Evolutionary conservation across 2,113 vertebrate species (phyloP).

Genomic region (Australoheros scitulus): DNA sequence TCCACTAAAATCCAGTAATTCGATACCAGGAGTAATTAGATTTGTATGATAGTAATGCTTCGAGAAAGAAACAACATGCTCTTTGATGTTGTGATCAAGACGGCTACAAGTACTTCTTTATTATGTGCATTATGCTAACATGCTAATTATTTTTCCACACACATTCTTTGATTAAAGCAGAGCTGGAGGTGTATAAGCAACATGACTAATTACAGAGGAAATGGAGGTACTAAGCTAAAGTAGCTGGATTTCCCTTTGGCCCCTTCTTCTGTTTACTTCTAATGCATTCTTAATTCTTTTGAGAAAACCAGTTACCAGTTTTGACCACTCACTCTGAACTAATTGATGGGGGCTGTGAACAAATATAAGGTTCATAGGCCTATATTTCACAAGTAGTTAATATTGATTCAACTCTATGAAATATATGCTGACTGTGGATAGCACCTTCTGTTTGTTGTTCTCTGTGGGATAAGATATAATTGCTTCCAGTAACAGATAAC

Average conservation of each 20-base stretch:
- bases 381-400: background rate
- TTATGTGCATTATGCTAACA: slow-evolving; percentile 74
- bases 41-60: slow-evolving; percentile 69
- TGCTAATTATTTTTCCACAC: slow-evolving; percentile 77
- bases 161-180: slow-evolving; percentile 72
- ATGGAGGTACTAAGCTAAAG: slow-evolving; percentile 42
- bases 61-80: slow-evolving; percentile 60
- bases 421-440: background rate
- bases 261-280: slow-evolving; percentile 34
- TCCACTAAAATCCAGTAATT: slow-evolving; percentile 68
- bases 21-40: slow-evolving; percentile 68
- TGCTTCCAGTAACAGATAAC: background rate
- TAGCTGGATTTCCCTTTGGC: slow-evolving; percentile 55
- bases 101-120: slow-evolving; percentile 67
- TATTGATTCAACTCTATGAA: background rate
- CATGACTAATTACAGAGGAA: slow-evolving; percentile 70
- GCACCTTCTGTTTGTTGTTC: background rate
- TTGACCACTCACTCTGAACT: slow-evolving; percentile 19
- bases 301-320: slow-evolving; percentile 17
- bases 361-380: background rate
- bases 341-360: background rate
- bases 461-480: background rate
- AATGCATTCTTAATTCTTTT: slow-evolving; percentile 5
- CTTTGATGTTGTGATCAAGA: slow-evolving; percentile 77
- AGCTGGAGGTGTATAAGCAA: slow-evolving; percentile 71